Evolutionary conservation across 2,888 invertebrate species (phyloP), one percentile per base, ranked within the genome.

Genomic region (Tinea trinotella): DNA sequence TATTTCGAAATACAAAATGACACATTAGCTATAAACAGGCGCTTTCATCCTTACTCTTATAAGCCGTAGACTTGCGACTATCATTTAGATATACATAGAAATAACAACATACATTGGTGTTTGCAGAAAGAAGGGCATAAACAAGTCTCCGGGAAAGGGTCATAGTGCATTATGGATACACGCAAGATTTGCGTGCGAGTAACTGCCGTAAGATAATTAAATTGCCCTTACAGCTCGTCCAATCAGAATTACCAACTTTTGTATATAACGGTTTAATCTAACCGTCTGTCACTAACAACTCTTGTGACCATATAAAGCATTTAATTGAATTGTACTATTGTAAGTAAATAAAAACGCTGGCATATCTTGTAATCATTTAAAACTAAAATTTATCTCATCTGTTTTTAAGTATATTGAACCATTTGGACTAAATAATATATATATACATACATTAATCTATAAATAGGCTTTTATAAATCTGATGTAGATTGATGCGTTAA

Each of bases 71-170:
- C 3, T 7, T 40, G 40, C 15, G 40, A 13, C 3, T 40, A 40
- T 40, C 40, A 40, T 40, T 40, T 40, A 40, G 40, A 40, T 40
- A 12, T n/a, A n/a, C n/a, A n/a, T 40, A 12, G 40, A 9, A 40
- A 40, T 40, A 15, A 40, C 40, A 40, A 2, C 22, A 7, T 65
- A 67, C 67, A 68, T 70, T 71, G 64, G 65, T 57, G 20, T n/a
- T 59, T 60, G 56, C 58, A 57, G 64, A 67, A 64, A 67, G 68
- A 74, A 67, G 67, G 70, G 66, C 68, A 53, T 62, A 66, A 66
- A 69, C 73, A 68, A 71, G 72, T 74, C 70, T 68, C 71, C 68
- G 71, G 70, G 70, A 72, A 71, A 74, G 72, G 68, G 63, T 70
- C 75, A 74, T 62, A 71, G 76, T 73, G 76, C 73, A 63, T 6